Evolutionary conservation across 2,113 vertebrate genomes (phyloP).

Genomic region (Gavia stellata): DNA sequence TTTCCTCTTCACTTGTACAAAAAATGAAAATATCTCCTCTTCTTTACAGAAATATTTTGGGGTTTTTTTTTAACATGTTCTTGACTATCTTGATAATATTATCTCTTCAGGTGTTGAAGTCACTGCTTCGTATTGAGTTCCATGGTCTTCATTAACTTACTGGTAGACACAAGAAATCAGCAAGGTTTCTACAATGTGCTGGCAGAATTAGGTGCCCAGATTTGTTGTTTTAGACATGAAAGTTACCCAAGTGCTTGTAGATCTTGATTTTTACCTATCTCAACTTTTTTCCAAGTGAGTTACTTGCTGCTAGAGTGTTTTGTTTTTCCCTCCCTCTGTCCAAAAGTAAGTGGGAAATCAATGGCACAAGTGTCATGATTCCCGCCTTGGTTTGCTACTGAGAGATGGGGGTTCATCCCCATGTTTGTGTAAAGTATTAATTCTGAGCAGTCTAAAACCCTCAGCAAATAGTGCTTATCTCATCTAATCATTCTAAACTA

Average conservation of each 20-base stretch:
- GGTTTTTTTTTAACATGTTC: neutral
- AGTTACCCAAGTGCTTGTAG: neutral
- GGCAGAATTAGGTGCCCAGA: neutral
- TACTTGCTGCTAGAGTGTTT: neutral
- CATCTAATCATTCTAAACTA: neutral
- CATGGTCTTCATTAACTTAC: neutral
- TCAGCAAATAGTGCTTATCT: neutral
- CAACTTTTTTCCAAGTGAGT: neutral
- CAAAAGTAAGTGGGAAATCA: neutral
- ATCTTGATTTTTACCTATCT: neutral
- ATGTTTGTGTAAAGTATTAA: neutral
- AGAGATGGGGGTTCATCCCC: neutral
- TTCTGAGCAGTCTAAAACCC: neutral
- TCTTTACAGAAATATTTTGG: neutral
- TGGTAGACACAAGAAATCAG: neutral
- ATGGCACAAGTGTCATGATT: neutral
- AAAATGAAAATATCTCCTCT: neutral
- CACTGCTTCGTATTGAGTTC: neutral
- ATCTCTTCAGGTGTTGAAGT: neutral
- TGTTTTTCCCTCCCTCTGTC: neutral
- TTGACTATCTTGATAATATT: neutral
- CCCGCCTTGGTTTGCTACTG: neutral
- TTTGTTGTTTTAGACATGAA: neutral
- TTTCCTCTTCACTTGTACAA: neutral
- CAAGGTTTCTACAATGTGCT: neutral